Evolutionary conservation across 2,113 vertebrate genomes (phyloP).

Genomic region (Bagarius yarrelli): DNA sequence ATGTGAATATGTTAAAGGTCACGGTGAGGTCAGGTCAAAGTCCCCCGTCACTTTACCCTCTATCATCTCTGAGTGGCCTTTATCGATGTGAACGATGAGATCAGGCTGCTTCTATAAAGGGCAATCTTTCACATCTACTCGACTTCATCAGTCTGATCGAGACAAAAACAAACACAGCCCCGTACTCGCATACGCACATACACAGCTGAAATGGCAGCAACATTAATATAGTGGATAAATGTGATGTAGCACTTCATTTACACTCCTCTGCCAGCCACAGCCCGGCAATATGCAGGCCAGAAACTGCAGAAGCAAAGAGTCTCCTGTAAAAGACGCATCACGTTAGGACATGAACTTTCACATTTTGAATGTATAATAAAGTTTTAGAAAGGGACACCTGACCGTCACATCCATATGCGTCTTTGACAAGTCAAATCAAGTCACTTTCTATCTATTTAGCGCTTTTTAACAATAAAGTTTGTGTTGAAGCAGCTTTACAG

Average conservation of each 20-base stretch:
- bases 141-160: constrained; percentile 18
- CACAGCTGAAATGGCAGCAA: constrained; percentile 5
- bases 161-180: constrained; percentile 25
- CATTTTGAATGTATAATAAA: not conserved
- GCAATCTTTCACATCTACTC: constrained; percentile 43
- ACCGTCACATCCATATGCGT: too few species aligned
- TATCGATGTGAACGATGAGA: constrained; percentile 21
- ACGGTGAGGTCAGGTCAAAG: constrained; percentile 11
- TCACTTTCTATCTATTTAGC: too few species aligned
- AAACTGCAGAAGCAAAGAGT: not conserved
- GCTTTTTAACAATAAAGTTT: too few species aligned
- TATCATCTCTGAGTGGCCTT: constrained; percentile 29
- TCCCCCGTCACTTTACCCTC: not conserved
- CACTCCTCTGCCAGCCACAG: not conserved
- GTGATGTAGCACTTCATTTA: constrained; percentile 9
- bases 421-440: too few species aligned
- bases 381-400: too few species aligned
- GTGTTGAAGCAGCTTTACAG: too few species aligned
- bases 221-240: constrained; percentile 24
- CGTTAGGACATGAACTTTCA: not conserved
- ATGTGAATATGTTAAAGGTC: not conserved
- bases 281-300: not conserved
- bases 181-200: not conserved
- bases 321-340: not conserved
- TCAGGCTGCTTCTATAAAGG: constrained; percentile 35